Base-by-base conservation (phyloP, 2,888 invertebrate genomes). In the Alloplasta piceator region DNA sequence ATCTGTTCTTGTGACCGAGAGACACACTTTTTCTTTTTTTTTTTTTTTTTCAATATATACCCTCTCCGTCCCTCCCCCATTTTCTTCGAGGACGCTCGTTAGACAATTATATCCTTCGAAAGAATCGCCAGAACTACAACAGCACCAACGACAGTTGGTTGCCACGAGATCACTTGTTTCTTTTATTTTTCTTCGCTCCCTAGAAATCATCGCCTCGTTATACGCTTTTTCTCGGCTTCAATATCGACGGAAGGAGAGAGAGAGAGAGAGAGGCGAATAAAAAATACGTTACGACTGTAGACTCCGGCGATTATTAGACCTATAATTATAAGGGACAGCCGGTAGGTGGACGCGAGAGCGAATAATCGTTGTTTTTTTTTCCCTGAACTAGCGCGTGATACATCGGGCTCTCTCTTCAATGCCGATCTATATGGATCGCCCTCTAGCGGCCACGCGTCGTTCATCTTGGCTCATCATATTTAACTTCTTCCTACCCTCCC, bases 311-410 rank as follows among this genome's bases (percentile, higher is more conserved):
- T 38, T 71, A 80, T 60, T 76, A 78, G 66, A 71, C 80, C 80
- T 81, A 76, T 85, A 84, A 84, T 84, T 84, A 84, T 80, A 67
- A 39, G 75, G 70, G 66, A 73, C 80, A 80, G 80, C 76, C 76
- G 80, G 80, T 80, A 68, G 76, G 76, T 82, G 75, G 80, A 77
- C 61, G 58, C 43, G 46, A 12, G 55, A 39, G 67, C 46, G 41
- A 60, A 26, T 26, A 26, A 26, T 26, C 26, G 26, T 26, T 26
- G 26, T 26, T 26, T 26, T 26, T 26, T 26, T 26, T 26, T n/a
- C n/a, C 26, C 26, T 26, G 26, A 26, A 26, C 26, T 26, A 26
- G 26, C 26, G 26, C 26, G 26, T 26, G 26, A 26, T 26, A 26
- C 26, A 26, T 26, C 26, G 26, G 3, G 26, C 26, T 26, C 26